phyloP scores from a whole-genome alignment of 2,888 invertebrate genomes.

The Lymantria dispar region DNA sequence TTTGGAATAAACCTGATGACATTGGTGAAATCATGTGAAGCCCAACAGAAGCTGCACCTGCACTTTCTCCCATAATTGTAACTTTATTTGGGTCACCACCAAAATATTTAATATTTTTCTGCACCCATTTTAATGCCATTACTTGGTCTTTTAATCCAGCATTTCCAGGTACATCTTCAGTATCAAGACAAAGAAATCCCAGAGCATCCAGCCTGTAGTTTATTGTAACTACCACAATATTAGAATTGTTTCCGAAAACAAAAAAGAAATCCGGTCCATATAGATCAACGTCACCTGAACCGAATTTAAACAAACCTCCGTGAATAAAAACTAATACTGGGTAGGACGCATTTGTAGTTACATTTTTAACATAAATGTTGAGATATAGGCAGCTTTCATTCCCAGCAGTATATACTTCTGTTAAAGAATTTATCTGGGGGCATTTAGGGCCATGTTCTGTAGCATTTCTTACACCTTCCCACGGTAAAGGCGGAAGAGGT shows the following conservation, averaged over 20 bases:
- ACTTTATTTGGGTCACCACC: constrained; percentile 48
- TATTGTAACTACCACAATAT: constrained; percentile 79
- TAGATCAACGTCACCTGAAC: constrained; percentile 60
- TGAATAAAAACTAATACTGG: constrained; percentile 62
- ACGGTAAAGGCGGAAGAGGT: constrained; percentile 35
- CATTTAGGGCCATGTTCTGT: constrained; percentile 49
- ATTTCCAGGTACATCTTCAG: constrained; percentile 81
- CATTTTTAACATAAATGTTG: constrained; percentile 48
- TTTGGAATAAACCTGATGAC: constrained; percentile 52
- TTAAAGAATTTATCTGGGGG: constrained; percentile 31
- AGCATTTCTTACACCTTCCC: constrained; percentile 50
- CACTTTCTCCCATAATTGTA: constrained; percentile 53
- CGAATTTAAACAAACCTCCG: constrained; percentile 48
- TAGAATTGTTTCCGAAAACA: constrained; percentile 47
- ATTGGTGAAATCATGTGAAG: constrained; percentile 51
- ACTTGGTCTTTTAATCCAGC: constrained; percentile 74
- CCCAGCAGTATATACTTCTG: constrained; percentile 36
- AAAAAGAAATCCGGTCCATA: constrained; percentile 82
- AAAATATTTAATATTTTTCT: constrained; percentile 45
- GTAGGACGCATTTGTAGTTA: constrained; percentile 9
- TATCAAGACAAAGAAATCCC: constrained; percentile 79
- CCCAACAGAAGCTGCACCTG: constrained; percentile 43
- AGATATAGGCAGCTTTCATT: constrained; percentile 52
- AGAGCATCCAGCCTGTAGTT: constrained; percentile 79
- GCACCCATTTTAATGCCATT: constrained; percentile 47